Evolutionary conservation across 2,888 invertebrate genomes (phyloP), one percentile per base, ranked within the genome.

Genomic region (Kryphioiulus occultus): DNA sequence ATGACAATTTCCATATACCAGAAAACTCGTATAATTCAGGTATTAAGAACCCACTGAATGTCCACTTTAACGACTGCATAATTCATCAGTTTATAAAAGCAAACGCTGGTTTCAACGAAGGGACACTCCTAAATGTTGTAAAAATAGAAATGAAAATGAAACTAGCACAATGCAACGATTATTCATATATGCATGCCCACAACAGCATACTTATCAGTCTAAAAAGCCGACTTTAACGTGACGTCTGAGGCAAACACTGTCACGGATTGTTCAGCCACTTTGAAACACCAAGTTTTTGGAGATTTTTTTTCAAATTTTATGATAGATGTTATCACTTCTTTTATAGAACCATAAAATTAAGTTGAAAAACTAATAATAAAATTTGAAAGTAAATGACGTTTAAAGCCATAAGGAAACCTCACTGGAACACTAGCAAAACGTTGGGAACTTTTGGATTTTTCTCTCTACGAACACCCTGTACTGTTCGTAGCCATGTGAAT

Each of bases 61-160:
- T 0, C 59, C 59, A 59, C 59, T 19, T 59, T n/a, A 68, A 12
- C 68, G 68, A 26, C 68, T 68, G 26, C 26, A 68, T 68, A 68
- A 68, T 68, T 68, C 68, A 68, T 26, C 26, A 26, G 22, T 68
- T 68, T 68, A 68, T 68, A 68, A 68, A 68, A 68, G 68, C 68
- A 68, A 68, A 68, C 68, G n/a, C 68, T 68, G 9, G 68, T 68
- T 68, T 68, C 26, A 68, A 26, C 26, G 12, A 26, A 10, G 68
- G 26, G 68, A 26, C 68, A 68, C 68, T 68, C 68, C 68, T 68
- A 68, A 59, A 22, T 26, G 26, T 26, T 26, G 0, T 26, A 68
- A 68, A 68, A 68, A 68, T 26, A 10, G 26, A 68, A 68, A 68
- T 68, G 26, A 1, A 26, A 26, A n/a, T 68, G 68, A 68, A 68